These are phyloP conservation scores for Arnoldichthys spilopterus DNA, from an alignment of 2,797 vertebrate species.

Conservation along the genomic window DNA sequence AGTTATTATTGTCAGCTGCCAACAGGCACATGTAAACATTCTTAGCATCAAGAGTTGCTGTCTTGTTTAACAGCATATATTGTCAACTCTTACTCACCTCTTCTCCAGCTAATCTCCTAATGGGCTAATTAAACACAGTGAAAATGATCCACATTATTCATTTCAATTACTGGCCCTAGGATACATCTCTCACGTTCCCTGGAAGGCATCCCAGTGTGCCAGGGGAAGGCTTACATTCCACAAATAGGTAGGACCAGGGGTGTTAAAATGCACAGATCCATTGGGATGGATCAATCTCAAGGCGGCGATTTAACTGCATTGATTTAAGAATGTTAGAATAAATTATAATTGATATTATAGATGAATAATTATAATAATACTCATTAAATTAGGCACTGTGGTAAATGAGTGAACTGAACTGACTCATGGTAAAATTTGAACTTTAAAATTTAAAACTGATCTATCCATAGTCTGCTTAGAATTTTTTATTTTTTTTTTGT, in stretches of 20 bases:
- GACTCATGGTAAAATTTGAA: too few relatives aligned
- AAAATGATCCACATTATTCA: constrained; percentile 39
- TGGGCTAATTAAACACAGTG: constrained; percentile 14
- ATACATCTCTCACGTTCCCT: constrained; percentile 3
- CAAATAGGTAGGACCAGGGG: neutral
- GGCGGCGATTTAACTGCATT: neutral
- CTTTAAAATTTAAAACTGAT: too few relatives aligned
- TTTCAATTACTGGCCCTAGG: constrained; percentile 23
- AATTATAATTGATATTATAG: neutral
- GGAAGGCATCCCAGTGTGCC: constrained; percentile 36
- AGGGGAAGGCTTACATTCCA: constrained; percentile 34
- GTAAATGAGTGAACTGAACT: too few relatives aligned
- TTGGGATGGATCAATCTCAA: neutral
- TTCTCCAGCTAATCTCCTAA: neutral
- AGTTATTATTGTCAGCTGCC: neutral
- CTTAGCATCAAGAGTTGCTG: neutral
- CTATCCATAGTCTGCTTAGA: too few relatives aligned
- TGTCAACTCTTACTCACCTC: constrained; percentile 7
- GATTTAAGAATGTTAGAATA: neutral
- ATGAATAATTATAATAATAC: neutral
- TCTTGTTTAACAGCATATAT: constrained; percentile 18
- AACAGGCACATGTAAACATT: neutral
- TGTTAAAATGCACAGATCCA: neutral
- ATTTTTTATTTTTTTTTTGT: too few relatives aligned
- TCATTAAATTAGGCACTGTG: neutral